These are phyloP conservation scores for Myripristis murdjan DNA, from an alignment of 2,797 vertebrate genomes.

Conservation along the genomic window DNA sequence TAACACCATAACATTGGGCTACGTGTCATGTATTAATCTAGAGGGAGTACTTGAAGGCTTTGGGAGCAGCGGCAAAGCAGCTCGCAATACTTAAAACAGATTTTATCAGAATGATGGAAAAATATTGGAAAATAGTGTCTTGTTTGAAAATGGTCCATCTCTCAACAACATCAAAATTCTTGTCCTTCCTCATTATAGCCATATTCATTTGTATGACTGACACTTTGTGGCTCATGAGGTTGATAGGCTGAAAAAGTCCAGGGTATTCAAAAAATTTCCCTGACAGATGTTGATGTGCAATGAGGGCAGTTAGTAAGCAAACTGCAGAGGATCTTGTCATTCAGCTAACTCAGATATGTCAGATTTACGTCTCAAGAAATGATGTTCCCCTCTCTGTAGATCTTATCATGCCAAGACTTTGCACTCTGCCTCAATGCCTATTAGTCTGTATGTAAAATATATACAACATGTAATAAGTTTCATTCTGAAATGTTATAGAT, in stretches of 20 bases:
- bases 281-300: slow-evolving; percentile 49
- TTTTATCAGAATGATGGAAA: no score
- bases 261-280: slow-evolving; percentile 48
- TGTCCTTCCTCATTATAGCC: slow-evolving; percentile 45
- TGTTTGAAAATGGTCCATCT: no score
- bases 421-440: neutral
- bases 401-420: neutral
- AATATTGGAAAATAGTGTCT: no score
- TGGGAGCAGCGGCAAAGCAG: no score
- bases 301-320: slow-evolving; percentile 37
- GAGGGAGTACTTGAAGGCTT: no score
- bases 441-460: neutral
- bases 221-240: slow-evolving; percentile 28
- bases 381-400: neutral
- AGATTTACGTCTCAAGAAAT: slow-evolving; percentile 12
- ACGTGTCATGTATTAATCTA: neutral
- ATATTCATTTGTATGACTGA: slow-evolving; percentile 30
- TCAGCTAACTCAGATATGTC: slow-evolving; percentile 46
- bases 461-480: neutral
- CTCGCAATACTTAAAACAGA: no score
- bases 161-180: neutral
- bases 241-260: slow-evolving; percentile 41
- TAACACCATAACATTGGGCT: neutral
- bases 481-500: neutral
- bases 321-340: slow-evolving; percentile 4